Percentiles rank a stretch among this genome's conserved stretches.
phyloP scores from a whole-genome alignment of 2,888 invertebrate species.

The Oxystoma pomonae region DNA sequence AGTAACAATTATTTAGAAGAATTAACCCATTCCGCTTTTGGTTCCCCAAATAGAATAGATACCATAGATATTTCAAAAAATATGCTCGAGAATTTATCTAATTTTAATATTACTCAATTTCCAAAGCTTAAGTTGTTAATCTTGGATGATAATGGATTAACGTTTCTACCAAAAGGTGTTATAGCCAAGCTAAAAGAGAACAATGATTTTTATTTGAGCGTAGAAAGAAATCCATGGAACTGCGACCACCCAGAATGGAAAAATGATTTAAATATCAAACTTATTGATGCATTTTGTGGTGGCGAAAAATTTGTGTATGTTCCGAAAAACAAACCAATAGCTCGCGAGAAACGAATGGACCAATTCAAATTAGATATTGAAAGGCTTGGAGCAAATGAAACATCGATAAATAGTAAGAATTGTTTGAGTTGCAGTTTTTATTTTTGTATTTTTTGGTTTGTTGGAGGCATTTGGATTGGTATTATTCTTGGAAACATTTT shows the following conservation, averaged over 20 bases:
- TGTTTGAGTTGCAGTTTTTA: slow-evolving; percentile 22
- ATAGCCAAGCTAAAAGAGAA: slow-evolving; percentile 21
- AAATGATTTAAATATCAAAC: slow-evolving; percentile 11
- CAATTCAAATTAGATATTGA: background rate
- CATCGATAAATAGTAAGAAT: background rate
- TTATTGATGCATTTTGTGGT: slow-evolving; percentile 21
- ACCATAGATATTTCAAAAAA: slow-evolving; percentile 27
- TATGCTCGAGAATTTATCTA: slow-evolving; percentile 22
- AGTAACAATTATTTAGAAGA: slow-evolving; percentile 20
- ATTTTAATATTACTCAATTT: slow-evolving; percentile 27
- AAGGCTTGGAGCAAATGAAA: background rate
- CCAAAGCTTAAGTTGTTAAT: slow-evolving; percentile 25
- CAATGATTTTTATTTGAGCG: slow-evolving; percentile 26
- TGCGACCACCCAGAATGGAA: slow-evolving; percentile 24
- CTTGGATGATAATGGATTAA: slow-evolving; percentile 27
- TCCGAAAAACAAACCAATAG: background rate
- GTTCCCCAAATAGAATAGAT: slow-evolving; percentile 15
- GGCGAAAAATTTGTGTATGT: slow-evolving; percentile 8
- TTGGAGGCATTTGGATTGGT: slow-evolving; percentile 32
- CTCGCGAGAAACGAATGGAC: background rate
- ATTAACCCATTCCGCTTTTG: slow-evolving; percentile 18
- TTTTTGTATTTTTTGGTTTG: slow-evolving; percentile 28
- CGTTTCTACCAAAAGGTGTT: slow-evolving; percentile 23
- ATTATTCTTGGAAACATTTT: slow-evolving; percentile 32
- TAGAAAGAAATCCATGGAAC: slow-evolving; percentile 31